Percentiles rank a stretch among this genome's conserved stretches.
Evolutionary conservation across 2,113 vertebrate genomes (phyloP).

Genomic region (Silurus meridionalis): DNA sequence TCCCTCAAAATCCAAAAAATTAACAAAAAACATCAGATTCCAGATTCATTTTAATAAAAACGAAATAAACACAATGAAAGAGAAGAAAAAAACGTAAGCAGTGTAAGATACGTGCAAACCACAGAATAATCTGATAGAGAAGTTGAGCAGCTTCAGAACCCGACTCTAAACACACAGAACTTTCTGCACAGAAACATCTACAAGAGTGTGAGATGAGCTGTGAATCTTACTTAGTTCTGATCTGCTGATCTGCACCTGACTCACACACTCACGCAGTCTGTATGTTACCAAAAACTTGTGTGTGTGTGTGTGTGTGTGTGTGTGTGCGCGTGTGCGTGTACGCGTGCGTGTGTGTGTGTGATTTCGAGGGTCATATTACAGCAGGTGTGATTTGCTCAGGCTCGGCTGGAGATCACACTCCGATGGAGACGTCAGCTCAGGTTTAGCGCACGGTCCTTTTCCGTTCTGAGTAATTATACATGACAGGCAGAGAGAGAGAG

Average conservation of each 20-base stretch:
- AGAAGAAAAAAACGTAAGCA: neutral
- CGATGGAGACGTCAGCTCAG: constrained; percentile 63
- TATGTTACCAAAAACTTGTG: neutral
- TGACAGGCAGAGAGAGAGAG: constrained; percentile 60
- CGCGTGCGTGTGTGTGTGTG: neutral
- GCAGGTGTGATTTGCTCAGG: constrained; percentile 30
- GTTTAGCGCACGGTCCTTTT: constrained; percentile 53
- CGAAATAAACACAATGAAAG: too few species aligned
- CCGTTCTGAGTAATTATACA: constrained; percentile 60
- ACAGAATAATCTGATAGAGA: too few species aligned
- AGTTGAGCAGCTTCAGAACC: too few species aligned
- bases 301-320: neutral
- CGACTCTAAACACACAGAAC: too few species aligned
- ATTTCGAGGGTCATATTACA: constrained; percentile 19
- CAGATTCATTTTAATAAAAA: too few species aligned
- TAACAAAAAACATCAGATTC: too few species aligned
- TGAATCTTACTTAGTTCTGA: neutral
- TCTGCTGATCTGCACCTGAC: neutral
- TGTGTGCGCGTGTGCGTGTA: neutral
- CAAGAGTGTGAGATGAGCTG: too few species aligned
- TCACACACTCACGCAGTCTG: neutral
- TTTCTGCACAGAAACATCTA: too few species aligned
- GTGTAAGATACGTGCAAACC: too few species aligned
- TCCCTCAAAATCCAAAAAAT: too few species aligned
- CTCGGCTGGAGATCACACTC: constrained; percentile 40